Conservation (phyloP, 2,797 vertebrate species). For the Hoplostethus atlanticus region DNA sequence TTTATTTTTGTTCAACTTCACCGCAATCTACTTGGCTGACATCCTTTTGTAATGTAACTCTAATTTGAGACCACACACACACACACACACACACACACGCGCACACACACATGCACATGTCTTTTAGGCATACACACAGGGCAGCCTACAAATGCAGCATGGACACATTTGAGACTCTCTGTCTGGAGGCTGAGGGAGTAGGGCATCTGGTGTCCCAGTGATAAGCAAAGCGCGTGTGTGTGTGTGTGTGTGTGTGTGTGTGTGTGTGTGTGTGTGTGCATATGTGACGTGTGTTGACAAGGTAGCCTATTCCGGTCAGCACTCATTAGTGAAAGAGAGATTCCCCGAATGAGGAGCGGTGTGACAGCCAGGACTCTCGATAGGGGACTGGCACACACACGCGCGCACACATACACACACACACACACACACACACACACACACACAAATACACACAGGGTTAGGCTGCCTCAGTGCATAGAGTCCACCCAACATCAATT, state of each 20-base stretch:
- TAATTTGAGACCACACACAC: not conserved
- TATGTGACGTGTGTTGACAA: slow-evolving; percentile 62
- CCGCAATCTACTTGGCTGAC: slow-evolving; percentile 2
- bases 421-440: slow-evolving; percentile 33
- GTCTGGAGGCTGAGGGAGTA: slow-evolving; percentile 59
- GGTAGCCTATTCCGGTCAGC: slow-evolving; percentile 76
- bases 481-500: slow-evolving; percentile 73
- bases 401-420: slow-evolving; percentile 31
- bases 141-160: slow-evolving; percentile 43
- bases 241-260: slow-evolving; percentile 31
- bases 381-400: slow-evolving; percentile 53
- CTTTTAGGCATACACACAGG: slow-evolving; percentile 26
- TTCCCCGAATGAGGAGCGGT: slow-evolving; percentile 70
- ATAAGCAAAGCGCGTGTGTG: slow-evolving; percentile 67
- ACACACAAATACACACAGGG: slow-evolving; percentile 34
- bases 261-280: slow-evolving; percentile 2
- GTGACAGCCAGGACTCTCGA: slow-evolving; percentile 75
- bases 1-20: not conserved
- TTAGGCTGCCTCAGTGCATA: slow-evolving; percentile 57
- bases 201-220: slow-evolving; percentile 72
- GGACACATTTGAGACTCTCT: slow-evolving; percentile 57
- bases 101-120: slow-evolving; percentile 12
- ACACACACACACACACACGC: slow-evolving; percentile 19
- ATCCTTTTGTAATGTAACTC: slow-evolving; percentile 14
- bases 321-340: slow-evolving; percentile 80